Evolutionary conservation across 2,113 vertebrate genomes (phyloP).

Genomic region (Bubo scandiacus): DNA sequence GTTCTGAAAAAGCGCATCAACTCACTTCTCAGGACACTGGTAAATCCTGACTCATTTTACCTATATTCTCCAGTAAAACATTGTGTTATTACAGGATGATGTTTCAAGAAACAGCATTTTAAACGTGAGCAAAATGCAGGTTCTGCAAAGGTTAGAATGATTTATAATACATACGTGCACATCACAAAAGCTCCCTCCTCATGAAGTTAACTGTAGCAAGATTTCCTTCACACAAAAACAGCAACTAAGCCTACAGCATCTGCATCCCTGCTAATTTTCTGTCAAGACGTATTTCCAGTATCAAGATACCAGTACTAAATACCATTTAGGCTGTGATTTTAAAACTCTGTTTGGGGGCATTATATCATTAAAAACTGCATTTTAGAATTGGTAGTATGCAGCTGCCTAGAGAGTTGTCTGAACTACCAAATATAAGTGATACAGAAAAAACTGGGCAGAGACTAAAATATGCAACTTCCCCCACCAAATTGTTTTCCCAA

Average conservation of each 20-base stretch:
- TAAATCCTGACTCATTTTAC: conserved; percentile 49
- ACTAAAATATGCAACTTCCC: not conserved
- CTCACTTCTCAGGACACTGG: conserved; percentile 59
- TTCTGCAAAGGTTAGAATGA: conserved; percentile 65
- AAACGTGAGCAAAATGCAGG: not conserved
- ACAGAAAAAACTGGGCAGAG: not conserved
- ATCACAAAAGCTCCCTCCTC: conserved; percentile 37
- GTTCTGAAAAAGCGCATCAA: conserved; percentile 54
- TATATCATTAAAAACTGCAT: not conserved
- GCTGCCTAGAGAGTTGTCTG: not conserved
- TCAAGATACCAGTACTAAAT: not conserved
- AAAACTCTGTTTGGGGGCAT: not conserved
- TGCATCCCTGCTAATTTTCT: not conserved
- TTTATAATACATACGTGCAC: conserved; percentile 60
- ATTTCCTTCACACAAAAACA: not conserved
- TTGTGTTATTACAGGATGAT: not conserved
- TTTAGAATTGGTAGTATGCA: not conserved
- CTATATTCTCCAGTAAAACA: conserved; percentile 7
- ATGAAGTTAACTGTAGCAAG: conserved; percentile 11
- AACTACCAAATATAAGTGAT: not conserved
- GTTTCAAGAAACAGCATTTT: conserved; percentile 16
- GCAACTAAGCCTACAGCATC: not conserved
- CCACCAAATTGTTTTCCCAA: not conserved
- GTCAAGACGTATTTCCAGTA: not conserved
- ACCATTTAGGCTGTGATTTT: not conserved